Percentiles rank a stretch among this genome's conserved stretches.
Evolutionary conservation across 2,113 vertebrate species (phyloP).

Genomic region (Hydrolagus affinis): DNA sequence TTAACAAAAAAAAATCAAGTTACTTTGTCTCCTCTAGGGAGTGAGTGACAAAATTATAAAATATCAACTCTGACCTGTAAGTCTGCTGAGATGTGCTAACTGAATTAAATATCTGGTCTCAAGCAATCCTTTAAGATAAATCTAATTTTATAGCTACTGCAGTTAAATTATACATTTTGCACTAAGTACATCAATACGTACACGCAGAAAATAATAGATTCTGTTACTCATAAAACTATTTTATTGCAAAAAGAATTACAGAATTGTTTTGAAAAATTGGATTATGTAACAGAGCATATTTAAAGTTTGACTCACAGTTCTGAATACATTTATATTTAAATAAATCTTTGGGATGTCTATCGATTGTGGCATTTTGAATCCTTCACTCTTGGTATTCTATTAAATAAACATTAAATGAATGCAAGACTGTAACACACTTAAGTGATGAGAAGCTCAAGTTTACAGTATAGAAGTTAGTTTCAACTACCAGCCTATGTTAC

Average conservation of each 20-base stretch:
- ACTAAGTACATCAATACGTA: neutral
- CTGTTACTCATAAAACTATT: neutral
- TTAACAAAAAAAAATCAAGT: slow-evolving; percentile 19
- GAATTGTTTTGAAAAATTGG: neutral
- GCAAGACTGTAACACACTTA: too few relatives aligned
- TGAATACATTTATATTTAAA: too few relatives aligned
- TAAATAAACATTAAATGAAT: too few relatives aligned
- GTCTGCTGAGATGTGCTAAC: neutral
- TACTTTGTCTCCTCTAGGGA: neutral
- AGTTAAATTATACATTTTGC: neutral
- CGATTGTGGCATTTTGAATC: too few relatives aligned
- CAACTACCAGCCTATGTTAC: too few relatives aligned
- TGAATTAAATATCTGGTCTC: neutral
- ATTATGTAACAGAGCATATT: too few relatives aligned
- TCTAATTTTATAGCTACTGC: slow-evolving; percentile 1
- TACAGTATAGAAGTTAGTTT: too few relatives aligned
- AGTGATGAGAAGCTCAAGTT: too few relatives aligned
- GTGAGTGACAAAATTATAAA: slow-evolving; percentile 15
- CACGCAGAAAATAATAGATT: neutral
- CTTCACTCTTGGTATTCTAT: too few relatives aligned
- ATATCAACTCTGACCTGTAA: slow-evolving; percentile 12
- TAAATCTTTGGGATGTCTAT: too few relatives aligned
- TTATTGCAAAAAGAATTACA: neutral
- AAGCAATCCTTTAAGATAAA: neutral
- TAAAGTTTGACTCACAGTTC: too few relatives aligned